Percentiles rank a stretch among this genome's conserved stretches.
These are phyloP conservation scores for Perccottus glenii DNA, from an alignment of 2,113 vertebrate genomes.

Conservation along the genomic window DNA sequence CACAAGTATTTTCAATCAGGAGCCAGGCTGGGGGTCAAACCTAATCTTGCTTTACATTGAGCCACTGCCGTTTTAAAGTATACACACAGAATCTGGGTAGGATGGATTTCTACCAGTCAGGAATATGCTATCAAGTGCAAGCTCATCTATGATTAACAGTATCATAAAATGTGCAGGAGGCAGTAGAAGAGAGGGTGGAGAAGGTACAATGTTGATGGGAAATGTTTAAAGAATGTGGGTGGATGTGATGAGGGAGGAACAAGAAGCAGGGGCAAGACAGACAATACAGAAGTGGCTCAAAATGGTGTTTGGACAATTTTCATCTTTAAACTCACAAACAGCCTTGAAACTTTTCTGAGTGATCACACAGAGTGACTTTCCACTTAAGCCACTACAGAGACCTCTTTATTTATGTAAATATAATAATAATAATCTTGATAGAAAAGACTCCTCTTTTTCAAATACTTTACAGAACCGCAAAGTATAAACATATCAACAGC, in stretches of 20 bases:
- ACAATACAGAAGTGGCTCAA: slow-evolving; percentile 42
- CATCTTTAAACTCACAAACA: too few species aligned
- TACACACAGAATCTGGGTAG: slow-evolving; percentile 20
- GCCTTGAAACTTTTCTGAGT: too few species aligned
- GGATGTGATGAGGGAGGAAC: slow-evolving; percentile 44
- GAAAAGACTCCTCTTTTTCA: neutral
- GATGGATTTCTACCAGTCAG: slow-evolving; percentile 36
- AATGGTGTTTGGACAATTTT: slow-evolving; percentile 29
- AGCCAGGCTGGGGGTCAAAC: slow-evolving; percentile 10
- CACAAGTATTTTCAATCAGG: slow-evolving; percentile 31
- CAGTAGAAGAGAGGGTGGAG: slow-evolving; percentile 46
- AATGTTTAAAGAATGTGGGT: slow-evolving; percentile 57
- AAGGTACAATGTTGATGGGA: slow-evolving; percentile 49
- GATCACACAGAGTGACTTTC: too few species aligned
- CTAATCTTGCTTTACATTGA: slow-evolving; percentile 17
- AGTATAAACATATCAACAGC: too few species aligned
- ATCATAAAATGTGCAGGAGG: slow-evolving; percentile 72
- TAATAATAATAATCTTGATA: neutral
- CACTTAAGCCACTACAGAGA: too few species aligned
- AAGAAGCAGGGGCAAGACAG: slow-evolving; percentile 26
- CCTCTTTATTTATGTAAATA: too few species aligned
- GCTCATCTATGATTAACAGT: slow-evolving; percentile 72
- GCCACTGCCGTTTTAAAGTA: slow-evolving; percentile 28
- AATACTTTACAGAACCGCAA: too few species aligned
- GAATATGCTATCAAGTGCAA: slow-evolving; percentile 58